phyloP scores from a whole-genome alignment of 1,140 invertebrate species.

The Macrosteles quadrilineatus region DNA sequence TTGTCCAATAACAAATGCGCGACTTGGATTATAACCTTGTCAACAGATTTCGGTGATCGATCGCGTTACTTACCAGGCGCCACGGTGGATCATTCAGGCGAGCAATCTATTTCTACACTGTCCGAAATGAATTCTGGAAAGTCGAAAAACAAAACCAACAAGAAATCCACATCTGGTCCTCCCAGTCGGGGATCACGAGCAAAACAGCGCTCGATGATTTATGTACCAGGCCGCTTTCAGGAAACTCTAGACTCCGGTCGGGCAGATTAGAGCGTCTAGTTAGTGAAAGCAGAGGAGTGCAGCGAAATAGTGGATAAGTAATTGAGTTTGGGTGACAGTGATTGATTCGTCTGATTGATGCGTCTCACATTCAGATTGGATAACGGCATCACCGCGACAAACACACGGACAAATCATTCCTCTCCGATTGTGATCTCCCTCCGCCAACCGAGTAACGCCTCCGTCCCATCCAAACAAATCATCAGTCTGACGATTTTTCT shows the following conservation, averaged over 20 bases:
- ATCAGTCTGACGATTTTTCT: neutral
- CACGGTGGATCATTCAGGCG: too few relatives aligned
- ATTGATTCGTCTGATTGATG: conserved; percentile 11
- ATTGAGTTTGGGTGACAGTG: conserved; percentile 1
- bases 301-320: conserved; percentile 3
- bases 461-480: neutral
- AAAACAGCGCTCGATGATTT: neutral
- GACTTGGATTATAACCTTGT: too few relatives aligned
- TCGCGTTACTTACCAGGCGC: too few relatives aligned
- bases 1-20: too few relatives aligned
- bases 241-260: neutral
- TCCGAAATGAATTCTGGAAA: too few relatives aligned
- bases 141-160: neutral
- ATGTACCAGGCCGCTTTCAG: conserved; percentile 4
- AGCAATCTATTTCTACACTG: too few relatives aligned
- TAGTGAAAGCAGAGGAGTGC: neutral
- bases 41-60: too few relatives aligned
- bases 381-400: conserved; percentile 3
- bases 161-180: neutral
- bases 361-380: conserved; percentile 5
- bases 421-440: neutral
- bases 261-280: neutral
- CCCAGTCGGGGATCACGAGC: neutral
- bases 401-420: neutral
- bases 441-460: conserved; percentile 5